Conservation (phyloP, 2,797 vertebrate genomes). For the Hippopotamyrus pictus region DNA sequence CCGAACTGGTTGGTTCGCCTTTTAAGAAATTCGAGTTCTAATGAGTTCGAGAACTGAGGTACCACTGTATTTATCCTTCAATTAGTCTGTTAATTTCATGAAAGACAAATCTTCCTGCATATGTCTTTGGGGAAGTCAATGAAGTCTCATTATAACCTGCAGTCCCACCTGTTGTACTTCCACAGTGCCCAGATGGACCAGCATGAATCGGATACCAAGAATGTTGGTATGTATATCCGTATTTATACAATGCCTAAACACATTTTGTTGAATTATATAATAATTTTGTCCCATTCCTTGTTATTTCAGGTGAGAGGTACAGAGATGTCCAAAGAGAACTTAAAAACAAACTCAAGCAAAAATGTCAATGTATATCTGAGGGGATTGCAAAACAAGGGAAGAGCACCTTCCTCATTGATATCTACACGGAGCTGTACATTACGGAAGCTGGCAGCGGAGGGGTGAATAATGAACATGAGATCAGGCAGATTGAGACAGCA, state of each 20-base stretch:
- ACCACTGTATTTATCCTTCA: not conserved
- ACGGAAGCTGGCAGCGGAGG: not conserved
- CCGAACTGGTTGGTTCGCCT: no score
- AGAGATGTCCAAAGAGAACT: not conserved
- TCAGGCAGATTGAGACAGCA: not conserved
- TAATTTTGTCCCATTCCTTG: not conserved
- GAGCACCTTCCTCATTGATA: not conserved
- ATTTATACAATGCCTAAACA: not conserved
- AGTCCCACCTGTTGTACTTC: not conserved
- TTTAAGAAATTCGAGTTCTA: no score
- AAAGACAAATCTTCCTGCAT: not conserved
- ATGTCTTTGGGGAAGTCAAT: not conserved
- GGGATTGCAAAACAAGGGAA: not conserved
- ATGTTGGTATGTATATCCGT: not conserved
- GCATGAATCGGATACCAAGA: not conserved
- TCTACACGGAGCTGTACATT: not conserved
- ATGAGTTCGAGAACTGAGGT: no score
- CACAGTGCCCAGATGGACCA: not conserved
- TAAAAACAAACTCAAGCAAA: not conserved
- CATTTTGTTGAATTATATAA: not conserved
- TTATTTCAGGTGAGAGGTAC: not conserved
- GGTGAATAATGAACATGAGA: not conserved
- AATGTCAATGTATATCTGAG: not conserved
- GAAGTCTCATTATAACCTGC: not conserved
- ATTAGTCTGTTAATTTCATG: not conserved